Evolutionary conservation across 2,797 vertebrate species (phyloP).

Genomic region (Poeciliopsis presidionis): DNA sequence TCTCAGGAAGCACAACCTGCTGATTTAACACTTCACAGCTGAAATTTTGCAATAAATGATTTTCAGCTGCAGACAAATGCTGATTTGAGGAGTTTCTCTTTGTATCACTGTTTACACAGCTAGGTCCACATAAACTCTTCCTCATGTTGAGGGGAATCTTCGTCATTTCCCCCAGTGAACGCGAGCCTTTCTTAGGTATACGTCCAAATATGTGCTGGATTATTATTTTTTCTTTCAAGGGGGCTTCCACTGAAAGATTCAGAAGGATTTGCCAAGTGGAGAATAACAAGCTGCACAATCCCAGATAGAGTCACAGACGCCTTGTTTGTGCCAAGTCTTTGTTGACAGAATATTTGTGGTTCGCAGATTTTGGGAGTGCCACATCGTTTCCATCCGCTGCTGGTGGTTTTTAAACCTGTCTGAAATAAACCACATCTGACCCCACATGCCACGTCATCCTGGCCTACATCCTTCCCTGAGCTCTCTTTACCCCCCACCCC

Average conservation of each 20-base stretch:
- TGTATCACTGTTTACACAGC: neutral
- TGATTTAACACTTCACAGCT: slow-evolving; percentile 23
- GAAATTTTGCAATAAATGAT: slow-evolving; percentile 12
- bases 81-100: neutral
- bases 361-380: slow-evolving; percentile 49
- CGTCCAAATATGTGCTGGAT: neutral
- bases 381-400: slow-evolving; percentile 60
- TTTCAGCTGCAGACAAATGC: slow-evolving; percentile 2
- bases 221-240: neutral
- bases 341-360: slow-evolving; percentile 62
- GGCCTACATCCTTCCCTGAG: slow-evolving; percentile 56
- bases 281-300: slow-evolving; percentile 55
- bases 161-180: neutral
- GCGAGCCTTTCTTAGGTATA: neutral
- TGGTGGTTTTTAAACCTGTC: slow-evolving; percentile 53
- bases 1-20: slow-evolving; percentile 22
- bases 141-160: slow-evolving; percentile 1
- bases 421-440: slow-evolving; percentile 66
- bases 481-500: slow-evolving; percentile 16
- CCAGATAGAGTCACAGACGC: slow-evolving; percentile 41
- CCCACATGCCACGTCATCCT: slow-evolving; percentile 61
- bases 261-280: slow-evolving; percentile 14
- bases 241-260: slow-evolving; percentile 6
- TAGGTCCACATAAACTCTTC: neutral
- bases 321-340: slow-evolving; percentile 45